phyloP scores from a whole-genome alignment of 1,140 invertebrate species.

The Drosophila ironensis region DNA sequence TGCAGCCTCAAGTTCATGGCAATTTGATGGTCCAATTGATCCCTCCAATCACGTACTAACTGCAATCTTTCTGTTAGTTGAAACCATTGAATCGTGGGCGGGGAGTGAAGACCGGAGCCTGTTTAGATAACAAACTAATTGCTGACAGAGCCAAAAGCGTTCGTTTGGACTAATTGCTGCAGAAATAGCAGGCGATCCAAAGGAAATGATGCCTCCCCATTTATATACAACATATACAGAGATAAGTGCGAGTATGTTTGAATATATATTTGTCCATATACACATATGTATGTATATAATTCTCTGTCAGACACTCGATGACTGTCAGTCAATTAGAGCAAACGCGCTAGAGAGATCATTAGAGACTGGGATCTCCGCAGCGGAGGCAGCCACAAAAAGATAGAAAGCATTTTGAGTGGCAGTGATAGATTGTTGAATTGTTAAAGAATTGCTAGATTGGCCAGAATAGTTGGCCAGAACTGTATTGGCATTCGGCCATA shows the following conservation, averaged over 20 bases:
- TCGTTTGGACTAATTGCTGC: conserved; percentile 41
- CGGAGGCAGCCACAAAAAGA: conserved; percentile 5
- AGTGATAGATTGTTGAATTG: conserved; percentile 56
- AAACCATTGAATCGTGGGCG: conserved; percentile 5
- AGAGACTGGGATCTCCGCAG: conserved; percentile 10
- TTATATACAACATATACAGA: too few relatives aligned
- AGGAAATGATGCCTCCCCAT: conserved; percentile 3
- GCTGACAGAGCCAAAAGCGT: conserved; percentile 30
- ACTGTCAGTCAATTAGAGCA: conserved; percentile 48
- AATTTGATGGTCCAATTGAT: too few relatives aligned
- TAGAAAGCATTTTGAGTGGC: conserved; percentile 61
- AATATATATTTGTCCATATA: not conserved
- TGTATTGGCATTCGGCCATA: conserved; percentile 55
- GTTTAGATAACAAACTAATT: conserved; percentile 30
- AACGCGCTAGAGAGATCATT: conserved; percentile 45
- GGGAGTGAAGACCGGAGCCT: not conserved
- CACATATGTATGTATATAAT: not conserved
- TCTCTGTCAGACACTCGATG: not conserved
- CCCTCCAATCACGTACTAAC: too few relatives aligned
- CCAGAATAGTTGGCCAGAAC: conserved; percentile 33
- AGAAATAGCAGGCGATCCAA: conserved; percentile 38
- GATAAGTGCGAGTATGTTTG: too few relatives aligned
- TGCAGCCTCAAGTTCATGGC: too few relatives aligned
- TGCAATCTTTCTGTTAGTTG: not conserved
- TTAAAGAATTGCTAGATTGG: conserved; percentile 50